phyloP scores from a whole-genome alignment of 2,113 vertebrate species.

The Melanostigma gelatinosum region DNA sequence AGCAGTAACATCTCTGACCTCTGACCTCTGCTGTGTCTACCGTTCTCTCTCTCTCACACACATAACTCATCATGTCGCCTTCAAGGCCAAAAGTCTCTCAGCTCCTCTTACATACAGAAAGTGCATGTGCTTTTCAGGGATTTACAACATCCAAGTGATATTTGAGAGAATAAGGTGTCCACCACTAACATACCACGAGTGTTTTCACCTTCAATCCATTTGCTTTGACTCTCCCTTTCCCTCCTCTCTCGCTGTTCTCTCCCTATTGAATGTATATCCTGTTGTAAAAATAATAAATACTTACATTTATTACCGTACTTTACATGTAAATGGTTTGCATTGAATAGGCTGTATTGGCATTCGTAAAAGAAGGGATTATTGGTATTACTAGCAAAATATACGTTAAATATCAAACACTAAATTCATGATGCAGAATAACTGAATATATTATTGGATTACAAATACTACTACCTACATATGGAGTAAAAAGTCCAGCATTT shows the following conservation, averaged over 20 bases:
- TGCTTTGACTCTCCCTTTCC: background rate
- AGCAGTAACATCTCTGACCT: slow-evolving; percentile 71
- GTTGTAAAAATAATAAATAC: background rate
- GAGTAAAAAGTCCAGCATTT: background rate
- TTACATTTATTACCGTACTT: background rate
- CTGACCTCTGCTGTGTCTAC: slow-evolving; percentile 54
- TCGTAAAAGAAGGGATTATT: background rate
- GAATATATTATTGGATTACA: background rate
- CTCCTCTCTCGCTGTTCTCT: background rate
- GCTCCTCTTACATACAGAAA: slow-evolving; percentile 58
- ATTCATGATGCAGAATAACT: background rate
- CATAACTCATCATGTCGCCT: slow-evolving; percentile 69
- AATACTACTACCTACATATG: too few relatives aligned
- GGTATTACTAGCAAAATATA: background rate
- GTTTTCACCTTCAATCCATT: slow-evolving; percentile 47
- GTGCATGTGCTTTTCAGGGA: slow-evolving; percentile 49
- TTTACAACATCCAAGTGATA: slow-evolving; percentile 63
- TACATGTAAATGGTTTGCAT: background rate
- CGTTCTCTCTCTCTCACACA: slow-evolving; percentile 32
- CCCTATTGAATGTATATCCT: background rate
- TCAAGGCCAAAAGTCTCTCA: slow-evolving; percentile 61
- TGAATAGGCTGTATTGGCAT: too few relatives aligned
- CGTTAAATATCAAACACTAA: background rate
- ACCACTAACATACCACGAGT: slow-evolving; percentile 28
- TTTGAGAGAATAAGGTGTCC: slow-evolving; percentile 56